phyloP scores from a whole-genome alignment of 2,797 vertebrate species.

The Podarcis lilfordi region DNA sequence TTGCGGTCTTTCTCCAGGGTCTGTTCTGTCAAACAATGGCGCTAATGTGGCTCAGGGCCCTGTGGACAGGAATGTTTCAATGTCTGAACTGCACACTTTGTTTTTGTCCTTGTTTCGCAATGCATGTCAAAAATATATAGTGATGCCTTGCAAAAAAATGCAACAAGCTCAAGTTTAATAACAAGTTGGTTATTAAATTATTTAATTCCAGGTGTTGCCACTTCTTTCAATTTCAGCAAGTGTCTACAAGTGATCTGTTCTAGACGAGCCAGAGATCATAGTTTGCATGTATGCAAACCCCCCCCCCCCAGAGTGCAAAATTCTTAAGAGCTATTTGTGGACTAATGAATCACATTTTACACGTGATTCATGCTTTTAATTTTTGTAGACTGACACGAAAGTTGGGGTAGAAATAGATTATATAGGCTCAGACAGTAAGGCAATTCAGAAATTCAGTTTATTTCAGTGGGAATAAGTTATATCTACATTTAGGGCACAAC shows the following conservation, averaged over 20 bases:
- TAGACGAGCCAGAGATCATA: background rate
- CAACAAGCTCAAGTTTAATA: fast-evolving
- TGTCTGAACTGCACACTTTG: background rate
- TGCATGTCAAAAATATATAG: background rate
- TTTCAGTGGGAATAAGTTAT: background rate
- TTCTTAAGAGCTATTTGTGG: background rate
- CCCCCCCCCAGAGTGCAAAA: background rate
- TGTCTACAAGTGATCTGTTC: background rate
- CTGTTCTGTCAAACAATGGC: background rate
- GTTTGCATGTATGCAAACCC: background rate
- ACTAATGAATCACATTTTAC: background rate
- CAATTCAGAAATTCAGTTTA: background rate
- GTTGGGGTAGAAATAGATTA: background rate
- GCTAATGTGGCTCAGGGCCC: background rate
- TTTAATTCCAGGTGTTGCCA: conserved; percentile 2
- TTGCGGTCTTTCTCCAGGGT: conserved; percentile 12
- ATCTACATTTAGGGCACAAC: background rate
- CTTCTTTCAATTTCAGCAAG: background rate
- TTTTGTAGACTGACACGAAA: background rate
- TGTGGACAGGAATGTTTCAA: background rate
- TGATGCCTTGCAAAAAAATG: background rate
- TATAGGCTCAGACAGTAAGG: background rate
- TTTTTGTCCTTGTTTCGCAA: background rate
- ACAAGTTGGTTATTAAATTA: background rate
- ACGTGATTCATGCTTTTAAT: background rate